Percentiles rank a stretch among this genome's conserved stretches.
These are phyloP conservation scores for Drosophila auraria DNA, from an alignment of 1,140 invertebrate genomes.

Conservation along the genomic window DNA sequence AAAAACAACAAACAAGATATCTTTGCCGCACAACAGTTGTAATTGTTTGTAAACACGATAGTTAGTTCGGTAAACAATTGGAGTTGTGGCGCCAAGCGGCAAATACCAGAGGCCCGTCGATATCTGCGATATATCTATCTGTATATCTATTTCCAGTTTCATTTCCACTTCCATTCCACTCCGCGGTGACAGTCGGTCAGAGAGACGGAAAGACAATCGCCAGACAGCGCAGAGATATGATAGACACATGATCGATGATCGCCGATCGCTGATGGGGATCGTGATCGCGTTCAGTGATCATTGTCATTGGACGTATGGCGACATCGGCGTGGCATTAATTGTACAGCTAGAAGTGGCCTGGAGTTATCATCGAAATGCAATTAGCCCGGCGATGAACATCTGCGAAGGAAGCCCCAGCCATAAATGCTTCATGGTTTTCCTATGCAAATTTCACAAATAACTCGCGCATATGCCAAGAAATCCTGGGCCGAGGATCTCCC, in stretches of 20 bases:
- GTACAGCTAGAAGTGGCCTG: conserved; percentile 46
- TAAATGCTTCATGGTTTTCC: conserved; percentile 73
- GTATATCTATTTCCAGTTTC: conserved; percentile 29
- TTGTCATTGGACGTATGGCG: conserved; percentile 59
- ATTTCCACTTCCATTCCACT: conserved; percentile 20
- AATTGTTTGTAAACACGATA: conserved; percentile 82
- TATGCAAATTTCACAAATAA: conserved; percentile 66
- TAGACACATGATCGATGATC: conserved; percentile 65
- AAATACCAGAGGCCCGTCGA: conserved; percentile 53
- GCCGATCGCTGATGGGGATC: conserved; percentile 54
- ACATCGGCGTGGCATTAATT: conserved; percentile 60
- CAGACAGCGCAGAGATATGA: conserved; percentile 51
- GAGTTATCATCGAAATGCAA: conserved; percentile 49
- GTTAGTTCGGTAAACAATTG: conserved; percentile 72
- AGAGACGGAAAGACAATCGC: conserved; percentile 55
- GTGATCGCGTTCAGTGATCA: conserved; percentile 43
- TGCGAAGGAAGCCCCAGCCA: conserved; percentile 43
- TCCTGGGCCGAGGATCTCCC: neutral
- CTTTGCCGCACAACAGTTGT: conserved; percentile 67
- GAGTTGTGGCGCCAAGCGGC: conserved; percentile 75
- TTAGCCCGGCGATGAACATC: conserved; percentile 65
- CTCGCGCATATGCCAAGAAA: conserved; percentile 67
- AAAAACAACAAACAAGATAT: conserved; percentile 37
- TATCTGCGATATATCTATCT: conserved; percentile 40
- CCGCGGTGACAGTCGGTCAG: conserved; percentile 43